Percentiles rank a stretch among this genome's conserved stretches.
phyloP scores from a whole-genome alignment of 2,888 invertebrate species.

The Campoplex capitator region DNA sequence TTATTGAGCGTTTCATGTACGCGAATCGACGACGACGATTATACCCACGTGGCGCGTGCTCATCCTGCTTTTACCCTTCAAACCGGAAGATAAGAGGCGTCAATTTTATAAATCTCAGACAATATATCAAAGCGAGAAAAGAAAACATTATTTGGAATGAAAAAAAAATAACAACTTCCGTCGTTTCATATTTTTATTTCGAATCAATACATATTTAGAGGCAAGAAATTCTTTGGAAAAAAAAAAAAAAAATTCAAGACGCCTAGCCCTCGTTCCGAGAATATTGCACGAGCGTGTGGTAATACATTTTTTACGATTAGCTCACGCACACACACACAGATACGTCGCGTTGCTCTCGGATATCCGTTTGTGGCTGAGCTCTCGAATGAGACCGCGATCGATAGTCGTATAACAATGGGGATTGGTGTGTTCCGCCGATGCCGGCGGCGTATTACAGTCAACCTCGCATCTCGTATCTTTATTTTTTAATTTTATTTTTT shows the following conservation, averaged over 20 bases:
- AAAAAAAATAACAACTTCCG: background rate
- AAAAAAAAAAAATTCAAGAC: background rate
- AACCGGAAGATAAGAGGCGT: slow-evolving; percentile 10
- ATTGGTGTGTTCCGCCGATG: background rate
- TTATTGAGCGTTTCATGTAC: slow-evolving; percentile 9
- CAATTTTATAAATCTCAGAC: background rate
- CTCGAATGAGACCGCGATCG: slow-evolving; percentile 15
- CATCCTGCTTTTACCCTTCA: background rate
- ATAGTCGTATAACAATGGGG: slow-evolving; percentile 8
- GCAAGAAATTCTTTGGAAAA: background rate
- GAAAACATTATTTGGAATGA: background rate
- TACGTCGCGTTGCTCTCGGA: background rate
- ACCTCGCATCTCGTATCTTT: background rate
- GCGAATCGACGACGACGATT: background rate
- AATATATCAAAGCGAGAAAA: background rate
- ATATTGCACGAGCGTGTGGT: background rate
- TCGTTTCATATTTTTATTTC: background rate
- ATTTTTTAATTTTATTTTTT: background rate
- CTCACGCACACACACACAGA: background rate
- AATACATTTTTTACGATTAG: slow-evolving; percentile 19
- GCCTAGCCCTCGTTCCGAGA: background rate
- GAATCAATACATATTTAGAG: background rate
- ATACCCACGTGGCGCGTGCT: background rate
- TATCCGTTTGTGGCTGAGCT: slow-evolving; percentile 1
- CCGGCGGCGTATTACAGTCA: background rate